Percentiles rank a stretch among this genome's conserved stretches.
Conservation (phyloP, 92 coral and sea anemone genomes). For the Parazoanthus darwini region DNA sequence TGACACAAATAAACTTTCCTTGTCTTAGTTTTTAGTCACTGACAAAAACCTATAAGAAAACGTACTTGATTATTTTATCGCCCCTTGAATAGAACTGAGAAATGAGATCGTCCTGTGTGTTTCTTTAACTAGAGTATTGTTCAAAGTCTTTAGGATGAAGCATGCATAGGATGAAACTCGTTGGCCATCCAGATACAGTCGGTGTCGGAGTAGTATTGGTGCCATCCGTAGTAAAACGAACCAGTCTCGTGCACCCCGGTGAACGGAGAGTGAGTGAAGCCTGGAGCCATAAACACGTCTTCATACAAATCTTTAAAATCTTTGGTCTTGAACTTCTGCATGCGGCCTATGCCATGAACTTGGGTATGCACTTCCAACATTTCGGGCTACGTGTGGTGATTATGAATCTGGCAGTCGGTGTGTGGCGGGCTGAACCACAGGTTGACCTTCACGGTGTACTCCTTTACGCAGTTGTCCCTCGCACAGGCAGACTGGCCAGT, state of each 20-base stretch:
- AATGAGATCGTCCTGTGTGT: too few species aligned
- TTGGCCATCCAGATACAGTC: slow-evolving; percentile 85
- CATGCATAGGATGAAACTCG: slow-evolving; percentile 61
- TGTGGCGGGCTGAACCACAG: slow-evolving; percentile 70
- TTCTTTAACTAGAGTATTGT: too few species aligned
- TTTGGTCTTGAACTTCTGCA: slow-evolving; percentile 71
- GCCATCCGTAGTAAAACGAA: slow-evolving; percentile 69
- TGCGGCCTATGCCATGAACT: slow-evolving; percentile 71
- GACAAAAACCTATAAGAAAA: too few species aligned
- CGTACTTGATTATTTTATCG: too few species aligned
- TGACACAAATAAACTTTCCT: too few species aligned
- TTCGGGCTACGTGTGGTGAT: slow-evolving; percentile 65
- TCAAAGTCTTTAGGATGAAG: too few species aligned
- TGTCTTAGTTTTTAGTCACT: too few species aligned
- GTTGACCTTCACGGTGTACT: slow-evolving; percentile 69
- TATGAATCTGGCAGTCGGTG: slow-evolving; percentile 66
- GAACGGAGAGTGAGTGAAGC: slow-evolving; percentile 74
- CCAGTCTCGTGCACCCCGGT: slow-evolving; percentile 61
- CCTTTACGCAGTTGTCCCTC: not conserved
- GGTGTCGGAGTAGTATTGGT: slow-evolving; percentile 75
- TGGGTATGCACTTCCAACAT: slow-evolving; percentile 73
- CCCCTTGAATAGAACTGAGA: too few species aligned
- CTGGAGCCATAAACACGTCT: slow-evolving; percentile 69
- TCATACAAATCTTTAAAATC: slow-evolving; percentile 64
- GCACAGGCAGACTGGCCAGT: slow-evolving; percentile 39